Conservation (phyloP, 2,797 vertebrate genomes). For the Acestrorhynchus altus region DNA sequence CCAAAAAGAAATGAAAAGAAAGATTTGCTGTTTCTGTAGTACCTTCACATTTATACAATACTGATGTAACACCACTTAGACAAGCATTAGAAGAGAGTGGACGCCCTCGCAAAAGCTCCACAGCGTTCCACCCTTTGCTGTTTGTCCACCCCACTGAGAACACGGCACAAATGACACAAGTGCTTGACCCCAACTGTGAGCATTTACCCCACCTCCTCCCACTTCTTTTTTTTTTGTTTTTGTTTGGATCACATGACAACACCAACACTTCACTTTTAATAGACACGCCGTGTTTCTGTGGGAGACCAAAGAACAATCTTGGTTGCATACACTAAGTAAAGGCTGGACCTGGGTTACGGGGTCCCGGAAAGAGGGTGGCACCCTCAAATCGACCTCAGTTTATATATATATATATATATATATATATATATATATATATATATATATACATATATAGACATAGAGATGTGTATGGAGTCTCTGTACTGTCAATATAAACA, state of each 20-base stretch:
- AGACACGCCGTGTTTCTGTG: constrained; percentile 18
- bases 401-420: constrained; percentile 12
- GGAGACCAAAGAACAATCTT: constrained; percentile 27
- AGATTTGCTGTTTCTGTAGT: not conserved
- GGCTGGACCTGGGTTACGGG: constrained; percentile 38
- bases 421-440: not conserved
- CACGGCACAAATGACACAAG: constrained; percentile 34
- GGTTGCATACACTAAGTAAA: constrained; percentile 47
- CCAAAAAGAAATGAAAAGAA: constrained; percentile 18
- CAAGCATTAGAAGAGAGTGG: constrained; percentile 36
- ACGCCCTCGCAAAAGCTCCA: constrained; percentile 13
- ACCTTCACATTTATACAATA: constrained; percentile 51
- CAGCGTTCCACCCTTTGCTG: constrained; percentile 15
- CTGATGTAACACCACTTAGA: constrained; percentile 46
- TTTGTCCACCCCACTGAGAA: constrained; percentile 33
- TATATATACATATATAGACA: not conserved
- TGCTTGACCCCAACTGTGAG: constrained; percentile 24
- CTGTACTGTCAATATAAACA: constrained; percentile 17
- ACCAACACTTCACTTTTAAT: constrained; percentile 21
- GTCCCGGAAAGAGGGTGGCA: constrained; percentile 7
- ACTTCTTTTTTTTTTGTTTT: too few relatives aligned
- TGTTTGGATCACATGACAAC: constrained; percentile 42
- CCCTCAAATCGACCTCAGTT: constrained; percentile 15
- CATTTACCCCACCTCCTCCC: too few relatives aligned
- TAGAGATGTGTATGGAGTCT: not conserved